These are phyloP conservation scores for Balaeniceps rex DNA, from an alignment of 2,113 vertebrate genomes.

Conservation along the genomic window DNA sequence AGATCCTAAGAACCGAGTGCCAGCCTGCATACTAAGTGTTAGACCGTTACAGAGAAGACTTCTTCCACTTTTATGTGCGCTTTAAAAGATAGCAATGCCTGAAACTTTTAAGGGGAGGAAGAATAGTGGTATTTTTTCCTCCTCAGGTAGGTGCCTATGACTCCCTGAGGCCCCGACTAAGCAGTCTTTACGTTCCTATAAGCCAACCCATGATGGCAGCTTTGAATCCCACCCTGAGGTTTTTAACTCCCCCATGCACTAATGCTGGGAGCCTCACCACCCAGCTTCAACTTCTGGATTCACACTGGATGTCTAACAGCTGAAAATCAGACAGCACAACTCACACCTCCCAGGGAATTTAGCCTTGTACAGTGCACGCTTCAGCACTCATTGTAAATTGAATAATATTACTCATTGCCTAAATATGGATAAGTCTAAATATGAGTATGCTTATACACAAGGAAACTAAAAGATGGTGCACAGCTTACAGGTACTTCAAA, in stretches of 20 bases:
- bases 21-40: not conserved
- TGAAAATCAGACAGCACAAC: not conserved
- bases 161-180: not conserved
- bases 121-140: not conserved
- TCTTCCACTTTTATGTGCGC: not conserved
- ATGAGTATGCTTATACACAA: not conserved
- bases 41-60: not conserved
- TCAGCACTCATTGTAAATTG: not conserved
- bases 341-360: not conserved
- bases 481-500: not conserved
- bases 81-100: not conserved
- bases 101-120: not conserved
- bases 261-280: not conserved
- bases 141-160: not conserved
- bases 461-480: not conserved
- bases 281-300: not conserved
- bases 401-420: not conserved
- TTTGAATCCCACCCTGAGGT: not conserved
- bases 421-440: not conserved
- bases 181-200: not conserved
- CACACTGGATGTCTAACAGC: not conserved
- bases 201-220: not conserved
- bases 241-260: not conserved
- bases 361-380: not conserved
- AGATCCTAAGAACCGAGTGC: not conserved